Evolutionary conservation across 2,888 invertebrate species (phyloP), one percentile per base, ranked within the genome.

Genomic region (Chaetogeoica ovagalla): DNA sequence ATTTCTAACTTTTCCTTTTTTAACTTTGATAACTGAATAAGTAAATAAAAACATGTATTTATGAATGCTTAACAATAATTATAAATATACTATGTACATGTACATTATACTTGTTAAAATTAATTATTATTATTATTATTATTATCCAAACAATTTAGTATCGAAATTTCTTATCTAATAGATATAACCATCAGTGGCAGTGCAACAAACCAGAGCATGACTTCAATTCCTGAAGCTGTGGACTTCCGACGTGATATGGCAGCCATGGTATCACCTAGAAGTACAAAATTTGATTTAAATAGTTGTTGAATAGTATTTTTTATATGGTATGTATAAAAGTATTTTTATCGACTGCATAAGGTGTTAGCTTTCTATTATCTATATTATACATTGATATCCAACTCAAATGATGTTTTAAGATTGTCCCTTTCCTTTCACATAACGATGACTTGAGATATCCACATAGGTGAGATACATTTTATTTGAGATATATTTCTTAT

Each of bases 251-350:
- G 91, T 84, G 94, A 90, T 85, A 94, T 94, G 84, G 95, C 94
- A 85, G 95, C 94, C 91, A 94, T 94, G 87, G 94, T 94, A 89
- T 95, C 94, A 86, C 94, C 95, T 94, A 89, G 68, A 87, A 88
- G 83, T 85, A 83, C 71, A 82, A 83, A 6, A 21, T 8, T 0
- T 11, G 21, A 59, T 55, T 55, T 55, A 55, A 8, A 55, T 19
- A 55, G 7, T 55, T 19, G 7, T 19, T 3, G 19, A 7, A 55
- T 19, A 48, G 48, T 48, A 13, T 55, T 55, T 55, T 19, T 19
- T 7, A 55, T 55, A 55, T 30, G 19, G 30, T 30, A 30, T 30
- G 30, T 30, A 30, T 30, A 30, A 30, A 30, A 30, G 30, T 2
- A 2, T 30, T 30, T 30, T 30, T 30, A 30, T 30, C 30, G 30